Percentiles rank a stretch among this genome's conserved stretches.
phyloP scores from a whole-genome alignment of 2,888 invertebrate species.

The Dynastes tityus region DNA sequence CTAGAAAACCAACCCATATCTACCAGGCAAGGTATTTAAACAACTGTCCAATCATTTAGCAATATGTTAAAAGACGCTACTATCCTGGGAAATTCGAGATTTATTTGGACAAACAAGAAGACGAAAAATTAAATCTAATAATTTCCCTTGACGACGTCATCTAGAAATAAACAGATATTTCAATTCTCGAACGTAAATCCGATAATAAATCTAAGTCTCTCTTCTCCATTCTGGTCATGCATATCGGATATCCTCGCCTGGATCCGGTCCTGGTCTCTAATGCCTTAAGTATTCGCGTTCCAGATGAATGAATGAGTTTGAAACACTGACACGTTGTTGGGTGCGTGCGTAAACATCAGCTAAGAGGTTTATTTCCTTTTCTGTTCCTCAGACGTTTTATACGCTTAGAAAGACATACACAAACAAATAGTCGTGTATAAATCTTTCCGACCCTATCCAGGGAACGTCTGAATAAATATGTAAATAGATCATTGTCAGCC shows the following conservation, averaged over 20 bases:
- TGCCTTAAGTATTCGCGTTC: slow-evolving; percentile 1
- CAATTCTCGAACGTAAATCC: too few relatives aligned
- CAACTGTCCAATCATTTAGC: too few relatives aligned
- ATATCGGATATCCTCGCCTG: not conserved
- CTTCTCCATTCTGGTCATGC: too few relatives aligned
- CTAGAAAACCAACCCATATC: too few relatives aligned
- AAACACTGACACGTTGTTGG: not conserved
- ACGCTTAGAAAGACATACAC: not conserved
- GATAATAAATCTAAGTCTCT: too few relatives aligned
- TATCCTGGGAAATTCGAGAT: too few relatives aligned
- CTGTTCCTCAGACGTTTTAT: not conserved
- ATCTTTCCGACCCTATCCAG: not conserved
- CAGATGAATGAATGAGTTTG: slow-evolving; percentile 14
- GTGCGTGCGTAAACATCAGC: slow-evolving; percentile 11
- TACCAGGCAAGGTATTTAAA: too few relatives aligned
- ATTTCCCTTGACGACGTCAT: too few relatives aligned
- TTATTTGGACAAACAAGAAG: too few relatives aligned
- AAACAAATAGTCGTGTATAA: not conserved
- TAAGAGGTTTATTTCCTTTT: slow-evolving; percentile 21
- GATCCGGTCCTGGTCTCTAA: not conserved
- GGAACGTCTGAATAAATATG: not conserved
- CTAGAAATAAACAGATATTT: too few relatives aligned
- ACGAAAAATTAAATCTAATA: too few relatives aligned
- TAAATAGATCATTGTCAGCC: not conserved
- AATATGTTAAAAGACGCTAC: too few relatives aligned